Evolutionary conservation across 2,797 vertebrate species (phyloP), one percentile per base, ranked within the genome.

Genomic region (Lophotriccus pileatus): DNA sequence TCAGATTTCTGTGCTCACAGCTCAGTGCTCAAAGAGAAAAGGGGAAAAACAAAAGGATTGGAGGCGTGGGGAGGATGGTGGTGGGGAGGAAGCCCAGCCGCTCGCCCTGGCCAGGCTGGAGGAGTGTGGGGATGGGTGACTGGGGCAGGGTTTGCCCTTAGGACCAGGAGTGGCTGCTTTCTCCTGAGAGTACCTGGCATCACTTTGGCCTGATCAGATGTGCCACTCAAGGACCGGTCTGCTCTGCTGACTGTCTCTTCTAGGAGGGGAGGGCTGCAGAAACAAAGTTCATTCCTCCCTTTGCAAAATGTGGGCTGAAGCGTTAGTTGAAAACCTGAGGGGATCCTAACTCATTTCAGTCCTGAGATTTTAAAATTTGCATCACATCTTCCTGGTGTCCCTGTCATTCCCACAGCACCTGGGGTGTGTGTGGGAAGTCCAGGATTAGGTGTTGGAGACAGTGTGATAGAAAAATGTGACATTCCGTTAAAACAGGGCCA

Each of bases 1-100:
- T 98, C 96, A 97, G 95, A 97, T 97, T 97, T 98, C 96, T 96
- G 89, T 76, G 95, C 97, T 97, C 97, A 97, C 97, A 97, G 97
- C 94, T 98, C 97, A 97, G 55, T 98, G 98, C 97, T 96, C 97
- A 97, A 96, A 94, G 95, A 97, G 97, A 98, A 98, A 98, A 94
- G 96, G 86, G 90, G 72, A 92, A 95, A 96, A 96, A 96, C 96
- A 97, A 97, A 97, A 96, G 94, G 93, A 67, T 85, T 92, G 92
- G 87, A 94, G 82, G 85, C 83, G 6, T 90, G 80, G 91, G 94
- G 91, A 84, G 94, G 92, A 89, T 95, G 95, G 94, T 95, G 88
- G 86, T 21, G 0, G 82, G 72, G 92, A 94, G 90, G 92, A 89
- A 89, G 78, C 83, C 64, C 85, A 95, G 90, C 88, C 25, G 23